These are phyloP conservation scores for Monochamus alternatus DNA, from an alignment of 2,888 invertebrate genomes.

Conservation along the genomic window DNA sequence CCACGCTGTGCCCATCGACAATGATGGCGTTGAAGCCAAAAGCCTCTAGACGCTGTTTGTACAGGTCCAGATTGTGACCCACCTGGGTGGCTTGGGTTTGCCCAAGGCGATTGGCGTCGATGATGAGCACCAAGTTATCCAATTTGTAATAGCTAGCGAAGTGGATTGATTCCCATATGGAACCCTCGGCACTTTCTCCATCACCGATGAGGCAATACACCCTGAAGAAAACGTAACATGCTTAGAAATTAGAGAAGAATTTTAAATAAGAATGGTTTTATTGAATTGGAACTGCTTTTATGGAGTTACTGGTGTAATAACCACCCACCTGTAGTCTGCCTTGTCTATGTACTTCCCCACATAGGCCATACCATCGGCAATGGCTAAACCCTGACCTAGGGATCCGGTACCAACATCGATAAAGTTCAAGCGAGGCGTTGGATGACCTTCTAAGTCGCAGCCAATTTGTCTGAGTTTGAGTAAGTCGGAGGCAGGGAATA, in stretches of 20 bases:
- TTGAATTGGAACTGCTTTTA: too few species aligned
- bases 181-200: slow-evolving; percentile 98
- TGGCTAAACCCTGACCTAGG: slow-evolving; percentile 95
- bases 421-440: slow-evolving; percentile 96
- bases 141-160: slow-evolving; percentile 96
- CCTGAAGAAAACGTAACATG: slow-evolving; percentile 71
- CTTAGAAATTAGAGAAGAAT: too few species aligned
- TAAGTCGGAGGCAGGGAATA: slow-evolving; percentile 87
- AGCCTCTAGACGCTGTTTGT: slow-evolving; percentile 86
- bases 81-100: slow-evolving; percentile 96
- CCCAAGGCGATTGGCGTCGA: slow-evolving; percentile 97
- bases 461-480: slow-evolving; percentile 90
- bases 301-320: not conserved
- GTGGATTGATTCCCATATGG: slow-evolving; percentile 96
- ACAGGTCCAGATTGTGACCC: slow-evolving; percentile 90
- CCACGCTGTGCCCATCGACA: slow-evolving; percentile 97
- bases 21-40: slow-evolving; percentile 93
- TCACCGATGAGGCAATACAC: slow-evolving; percentile 97
- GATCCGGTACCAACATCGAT: slow-evolving; percentile 99
- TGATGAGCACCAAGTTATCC: slow-evolving; percentile 96
- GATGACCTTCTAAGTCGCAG: slow-evolving; percentile 98
- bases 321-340: slow-evolving; percentile 79
- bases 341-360: slow-evolving; percentile 90
- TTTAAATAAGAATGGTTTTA: too few species aligned
- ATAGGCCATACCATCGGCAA: slow-evolving; percentile 98